Conservation (phyloP, 2,113 vertebrate genomes). For the Hucho hucho region DNA sequence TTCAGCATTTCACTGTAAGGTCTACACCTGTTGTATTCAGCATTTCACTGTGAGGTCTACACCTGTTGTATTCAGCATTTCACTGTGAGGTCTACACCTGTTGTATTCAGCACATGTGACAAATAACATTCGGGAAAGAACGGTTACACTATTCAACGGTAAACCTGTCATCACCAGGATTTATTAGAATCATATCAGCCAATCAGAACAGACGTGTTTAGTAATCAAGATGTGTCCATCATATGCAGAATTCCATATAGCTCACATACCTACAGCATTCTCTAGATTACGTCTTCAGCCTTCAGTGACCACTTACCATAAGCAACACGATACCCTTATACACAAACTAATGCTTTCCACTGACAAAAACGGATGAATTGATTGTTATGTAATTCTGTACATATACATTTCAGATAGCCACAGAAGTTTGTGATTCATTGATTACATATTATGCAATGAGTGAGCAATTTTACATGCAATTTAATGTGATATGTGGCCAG, state of each 20-base stretch:
- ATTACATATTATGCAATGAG: slow-evolving; percentile 50
- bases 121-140: too few species aligned
- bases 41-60: too few species aligned
- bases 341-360: slow-evolving; percentile 65
- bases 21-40: too few species aligned
- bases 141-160: too few species aligned
- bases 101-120: too few species aligned
- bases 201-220: slow-evolving; percentile 62
- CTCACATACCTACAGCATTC: slow-evolving; percentile 42
- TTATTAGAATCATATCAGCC: slow-evolving; percentile 66
- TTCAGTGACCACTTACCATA: slow-evolving; percentile 59
- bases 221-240: slow-evolving; percentile 54
- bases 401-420: slow-evolving; percentile 55
- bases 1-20: too few species aligned
- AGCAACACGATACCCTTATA: slow-evolving; percentile 63
- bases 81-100: too few species aligned
- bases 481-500: slow-evolving; percentile 44
- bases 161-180: slow-evolving; percentile 42
- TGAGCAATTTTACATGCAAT: slow-evolving; percentile 63
- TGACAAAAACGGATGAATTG: slow-evolving; percentile 39
- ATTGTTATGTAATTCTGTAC: slow-evolving; percentile 43
- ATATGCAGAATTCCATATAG: slow-evolving; percentile 34
- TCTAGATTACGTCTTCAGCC: slow-evolving; percentile 20
- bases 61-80: too few species aligned
- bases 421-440: slow-evolving; percentile 31